These are phyloP conservation scores for Takifugu ocellatus DNA, from an alignment of 2,797 vertebrate species.

Conservation along the genomic window DNA sequence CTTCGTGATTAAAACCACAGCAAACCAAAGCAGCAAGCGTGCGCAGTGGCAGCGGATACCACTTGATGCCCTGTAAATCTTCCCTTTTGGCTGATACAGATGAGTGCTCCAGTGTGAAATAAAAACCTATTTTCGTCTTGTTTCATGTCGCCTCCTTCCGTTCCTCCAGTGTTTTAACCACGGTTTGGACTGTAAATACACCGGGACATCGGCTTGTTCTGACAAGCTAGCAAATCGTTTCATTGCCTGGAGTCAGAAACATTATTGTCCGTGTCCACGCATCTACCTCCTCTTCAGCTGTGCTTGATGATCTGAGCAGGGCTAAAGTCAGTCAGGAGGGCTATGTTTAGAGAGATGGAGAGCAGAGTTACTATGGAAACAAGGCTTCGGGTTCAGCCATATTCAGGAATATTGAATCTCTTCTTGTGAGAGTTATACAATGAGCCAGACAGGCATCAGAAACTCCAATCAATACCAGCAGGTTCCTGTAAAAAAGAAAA, in stretches of 20 bases:
- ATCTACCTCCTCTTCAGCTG: slow-evolving; percentile 63
- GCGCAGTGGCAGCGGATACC: slow-evolving; percentile 40
- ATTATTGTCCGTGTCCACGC: slow-evolving; percentile 55
- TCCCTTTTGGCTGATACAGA: slow-evolving; percentile 19
- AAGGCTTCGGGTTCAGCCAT: slow-evolving; percentile 69
- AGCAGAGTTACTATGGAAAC: slow-evolving; percentile 79
- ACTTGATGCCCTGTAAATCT: slow-evolving; percentile 33
- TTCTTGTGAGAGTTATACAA: slow-evolving; percentile 66
- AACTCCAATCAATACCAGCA: slow-evolving; percentile 64
- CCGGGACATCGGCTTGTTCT: slow-evolving; percentile 21
- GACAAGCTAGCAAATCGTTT: slow-evolving; percentile 43
- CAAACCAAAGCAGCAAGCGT: slow-evolving; percentile 21
- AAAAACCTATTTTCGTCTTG: slow-evolving; percentile 39
- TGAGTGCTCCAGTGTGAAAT: slow-evolving; percentile 33
- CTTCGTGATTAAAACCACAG: slow-evolving; percentile 39
- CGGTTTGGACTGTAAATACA: slow-evolving; percentile 45
- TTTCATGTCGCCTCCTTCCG: slow-evolving; percentile 25
- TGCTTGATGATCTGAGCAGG: slow-evolving; percentile 66
- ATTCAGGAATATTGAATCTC: slow-evolving; percentile 69
- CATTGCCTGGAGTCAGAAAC: slow-evolving; percentile 56
- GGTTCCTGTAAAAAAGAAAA: slow-evolving; percentile 25
- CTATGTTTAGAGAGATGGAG: slow-evolving; percentile 68
- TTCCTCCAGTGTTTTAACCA: slow-evolving; percentile 6
- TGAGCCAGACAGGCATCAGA: slow-evolving; percentile 70
- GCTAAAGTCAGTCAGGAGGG: slow-evolving; percentile 69